Conservation (phyloP, 2,888 invertebrate genomes). For the Leptinotarsa tumamoca region DNA sequence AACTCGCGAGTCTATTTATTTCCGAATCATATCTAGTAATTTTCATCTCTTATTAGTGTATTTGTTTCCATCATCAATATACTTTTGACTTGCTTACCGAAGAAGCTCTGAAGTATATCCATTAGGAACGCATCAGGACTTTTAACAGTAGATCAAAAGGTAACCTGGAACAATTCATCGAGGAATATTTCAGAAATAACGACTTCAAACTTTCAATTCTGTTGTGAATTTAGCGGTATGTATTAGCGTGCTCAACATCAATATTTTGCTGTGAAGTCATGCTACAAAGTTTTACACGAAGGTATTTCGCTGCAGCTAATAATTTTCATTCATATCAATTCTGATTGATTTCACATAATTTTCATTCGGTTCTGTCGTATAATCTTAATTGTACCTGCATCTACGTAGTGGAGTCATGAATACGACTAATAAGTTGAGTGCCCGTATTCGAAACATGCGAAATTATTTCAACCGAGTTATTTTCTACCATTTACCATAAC, state of each 20-base stretch:
- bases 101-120: too few species aligned
- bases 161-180: neutral
- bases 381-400: neutral
- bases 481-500: too few species aligned
- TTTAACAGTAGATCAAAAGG: neutral
- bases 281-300: neutral
- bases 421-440: neutral
- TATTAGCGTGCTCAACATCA: neutral
- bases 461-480: neutral
- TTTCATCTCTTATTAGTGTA: too few species aligned
- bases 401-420: neutral
- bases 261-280: neutral
- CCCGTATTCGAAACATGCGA: neutral
- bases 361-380: neutral
- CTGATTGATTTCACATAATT: constrained; percentile 7
- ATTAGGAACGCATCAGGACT: neutral
- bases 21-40: too few species aligned
- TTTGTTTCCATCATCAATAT: too few species aligned
- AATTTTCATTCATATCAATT: constrained; percentile 9
- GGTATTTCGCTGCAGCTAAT: constrained; percentile 2
- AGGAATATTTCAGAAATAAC: neutral
- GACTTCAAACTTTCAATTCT: neutral
- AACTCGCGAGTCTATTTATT: too few species aligned
- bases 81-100: too few species aligned
- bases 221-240: neutral